These are phyloP conservation scores for Crypturellus tataupa DNA, from an alignment of 2,797 vertebrate genomes.

Conservation along the genomic window DNA sequence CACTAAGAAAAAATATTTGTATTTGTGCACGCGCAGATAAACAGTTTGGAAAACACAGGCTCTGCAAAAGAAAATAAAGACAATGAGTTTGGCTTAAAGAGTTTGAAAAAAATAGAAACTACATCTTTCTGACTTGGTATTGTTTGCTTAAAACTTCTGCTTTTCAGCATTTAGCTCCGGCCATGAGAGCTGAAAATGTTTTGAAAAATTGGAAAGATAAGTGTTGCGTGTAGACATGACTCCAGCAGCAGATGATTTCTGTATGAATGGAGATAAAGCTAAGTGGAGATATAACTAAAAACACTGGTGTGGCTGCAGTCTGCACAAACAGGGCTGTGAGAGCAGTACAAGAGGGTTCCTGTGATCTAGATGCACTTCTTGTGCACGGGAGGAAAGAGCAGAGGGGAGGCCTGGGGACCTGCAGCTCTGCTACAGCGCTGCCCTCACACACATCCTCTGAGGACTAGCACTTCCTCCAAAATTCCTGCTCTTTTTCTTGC, in stretches of 20 bases:
- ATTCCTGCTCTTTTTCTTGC: not conserved
- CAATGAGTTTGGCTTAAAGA: slow-evolving; percentile 1
- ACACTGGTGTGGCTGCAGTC: not conserved
- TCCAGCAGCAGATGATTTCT: not conserved
- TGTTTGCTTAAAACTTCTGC: not conserved
- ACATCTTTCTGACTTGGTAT: slow-evolving; percentile 9
- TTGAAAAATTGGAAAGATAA: not conserved
- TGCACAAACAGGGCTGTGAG: not conserved
- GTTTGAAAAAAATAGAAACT: slow-evolving; percentile 7
- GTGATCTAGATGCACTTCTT: not conserved
- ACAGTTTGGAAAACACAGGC: slow-evolving; percentile 32
- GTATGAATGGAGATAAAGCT: not conserved
- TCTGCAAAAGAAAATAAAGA: slow-evolving; percentile 9
- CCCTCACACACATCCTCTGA: not conserved
- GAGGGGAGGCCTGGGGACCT: not conserved
- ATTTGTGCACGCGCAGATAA: slow-evolving; percentile 40
- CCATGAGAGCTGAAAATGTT: not conserved
- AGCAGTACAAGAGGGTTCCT: not conserved
- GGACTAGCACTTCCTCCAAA: not conserved
- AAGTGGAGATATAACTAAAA: not conserved
- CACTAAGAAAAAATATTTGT: slow-evolving; percentile 59
- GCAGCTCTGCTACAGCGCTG: not conserved
- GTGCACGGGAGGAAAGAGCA: accelerated
- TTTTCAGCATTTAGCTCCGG: slow-evolving; percentile 33
- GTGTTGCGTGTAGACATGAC: not conserved